Conservation (phyloP, 2,888 invertebrate species). For the Amblyjoppa proteus region DNA sequence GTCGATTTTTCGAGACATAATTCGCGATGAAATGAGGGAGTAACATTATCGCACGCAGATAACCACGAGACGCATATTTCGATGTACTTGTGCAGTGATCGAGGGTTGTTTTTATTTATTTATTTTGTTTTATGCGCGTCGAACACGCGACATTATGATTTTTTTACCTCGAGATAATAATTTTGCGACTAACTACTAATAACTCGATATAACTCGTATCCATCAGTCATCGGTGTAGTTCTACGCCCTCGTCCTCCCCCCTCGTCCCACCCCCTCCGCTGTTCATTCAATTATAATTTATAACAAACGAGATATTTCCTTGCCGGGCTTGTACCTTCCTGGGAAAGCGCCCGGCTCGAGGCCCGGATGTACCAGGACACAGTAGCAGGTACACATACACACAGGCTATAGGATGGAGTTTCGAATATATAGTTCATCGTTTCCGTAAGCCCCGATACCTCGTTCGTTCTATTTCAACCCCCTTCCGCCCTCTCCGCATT, state of each 20-base stretch:
- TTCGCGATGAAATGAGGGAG: neutral
- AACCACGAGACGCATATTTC: no score
- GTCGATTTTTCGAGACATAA: neutral
- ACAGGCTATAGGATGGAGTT: conserved; percentile 51
- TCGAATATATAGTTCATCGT: conserved; percentile 50
- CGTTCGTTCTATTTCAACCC: conserved; percentile 23
- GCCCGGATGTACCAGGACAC: conserved; percentile 53
- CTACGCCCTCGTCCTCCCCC: neutral
- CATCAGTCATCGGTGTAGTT: conserved; percentile 4
- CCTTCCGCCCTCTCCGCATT: neutral
- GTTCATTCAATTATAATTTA: conserved; percentile 70
- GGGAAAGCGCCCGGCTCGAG: conserved; percentile 50
- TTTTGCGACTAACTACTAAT: conserved; percentile 19
- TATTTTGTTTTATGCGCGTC: neutral
- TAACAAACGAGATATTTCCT: conserved; percentile 63
- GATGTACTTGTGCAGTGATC: neutral
- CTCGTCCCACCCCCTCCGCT: neutral
- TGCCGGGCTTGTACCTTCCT: conserved; percentile 47
- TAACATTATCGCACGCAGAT: neutral
- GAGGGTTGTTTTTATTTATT: neutral
- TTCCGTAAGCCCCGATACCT: conserved; percentile 54
- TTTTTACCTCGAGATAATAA: neutral
- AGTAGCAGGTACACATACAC: conserved; percentile 6
- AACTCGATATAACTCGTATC: conserved; percentile 43
- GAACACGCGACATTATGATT: neutral